Base-by-base conservation (phyloP, 2,113 vertebrate species). In the Paradisaea rubra region DNA sequence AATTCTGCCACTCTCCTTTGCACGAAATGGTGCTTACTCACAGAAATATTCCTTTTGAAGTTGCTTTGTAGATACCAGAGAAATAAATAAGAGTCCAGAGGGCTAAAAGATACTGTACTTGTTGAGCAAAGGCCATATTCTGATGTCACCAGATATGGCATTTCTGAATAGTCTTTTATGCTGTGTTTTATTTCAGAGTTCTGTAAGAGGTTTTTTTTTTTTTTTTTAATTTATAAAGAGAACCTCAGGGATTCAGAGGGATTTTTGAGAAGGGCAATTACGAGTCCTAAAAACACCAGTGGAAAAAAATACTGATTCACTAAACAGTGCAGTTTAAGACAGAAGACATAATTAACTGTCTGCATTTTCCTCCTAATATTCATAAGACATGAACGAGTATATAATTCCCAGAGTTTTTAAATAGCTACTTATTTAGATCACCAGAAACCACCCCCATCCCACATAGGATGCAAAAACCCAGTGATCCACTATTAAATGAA, bases 401-500 rank as follows among this genome's bases (percentile, higher is more conserved):
- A 80, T 89, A 1, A 94, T 91, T 94, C 94, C 94, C 95, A 94
- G 94, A 91, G 88, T 93, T 97, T 96, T 82, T 81, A 97, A 97
- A 97, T 96, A 97, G 94, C 92, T 88, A 11, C 78, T 93, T 88
- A 73, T 81, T 97, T 96, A 90, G 44, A 90, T 95, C 83, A 96
- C 59, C 60, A 86, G 47, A 81, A 95, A 96, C 87, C 42, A 63
- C 82, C 60, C 57, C 54, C 86, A 81, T 88, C 93, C 93, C 60
- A 82, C 85, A 91, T 85, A 87, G 91, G 86, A 93, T 17, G 61
- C 72, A 73, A 93, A 88, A 92, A 35, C 70, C 52, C 88, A 94
- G n/a, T 4, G 65, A 95, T 91, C 93, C 83, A 89, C 96, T 93
- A 85, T 97, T 97, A 98, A 97, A 95, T 95, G 86, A 97, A 93